Evolutionary conservation across 2,888 invertebrate species (phyloP).

Genomic region (Drepanosiphum platanoidis): DNA sequence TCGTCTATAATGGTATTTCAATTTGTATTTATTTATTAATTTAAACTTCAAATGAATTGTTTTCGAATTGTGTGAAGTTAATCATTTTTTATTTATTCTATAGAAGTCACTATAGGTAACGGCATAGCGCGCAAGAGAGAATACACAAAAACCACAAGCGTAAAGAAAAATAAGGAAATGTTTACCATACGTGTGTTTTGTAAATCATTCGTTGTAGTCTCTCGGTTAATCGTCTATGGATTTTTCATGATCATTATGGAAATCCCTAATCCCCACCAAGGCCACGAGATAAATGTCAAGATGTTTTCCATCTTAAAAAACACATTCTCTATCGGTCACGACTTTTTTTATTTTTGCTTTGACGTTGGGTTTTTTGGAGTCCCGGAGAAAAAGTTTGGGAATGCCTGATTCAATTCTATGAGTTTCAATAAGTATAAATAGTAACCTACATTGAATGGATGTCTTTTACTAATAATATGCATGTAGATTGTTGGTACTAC

Average conservation of each 20-base stretch:
- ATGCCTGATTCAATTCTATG: slow-evolving; percentile 4
- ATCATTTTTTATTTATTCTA: neutral
- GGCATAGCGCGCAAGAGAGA: neutral
- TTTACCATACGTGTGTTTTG: neutral
- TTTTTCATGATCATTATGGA: slow-evolving; percentile 46
- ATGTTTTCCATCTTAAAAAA: slow-evolving; percentile 22
- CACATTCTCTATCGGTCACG: slow-evolving; percentile 52
- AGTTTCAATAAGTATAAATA: neutral
- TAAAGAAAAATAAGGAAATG: slow-evolving; percentile 2
- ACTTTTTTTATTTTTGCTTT: slow-evolving; percentile 41
- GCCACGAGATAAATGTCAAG: slow-evolving; percentile 36
- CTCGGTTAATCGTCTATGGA: slow-evolving; percentile 21
- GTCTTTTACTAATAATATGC: neutral
- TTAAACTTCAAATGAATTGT: too few relatives aligned
- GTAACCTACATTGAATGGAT: neutral
- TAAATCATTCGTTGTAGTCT: slow-evolving; percentile 2
- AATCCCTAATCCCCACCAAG: slow-evolving; percentile 49
- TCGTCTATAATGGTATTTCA: too few relatives aligned
- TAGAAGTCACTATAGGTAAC: neutral
- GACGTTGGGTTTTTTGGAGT: slow-evolving; percentile 30
- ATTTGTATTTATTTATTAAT: neutral
- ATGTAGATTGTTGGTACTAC: too few relatives aligned
- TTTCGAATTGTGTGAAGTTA: neutral
- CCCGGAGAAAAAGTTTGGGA: slow-evolving; percentile 26
- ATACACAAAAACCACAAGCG: neutral